phyloP scores from a whole-genome alignment of 2,113 vertebrate genomes.

The Campylorhamphus procurvoides region DNA sequence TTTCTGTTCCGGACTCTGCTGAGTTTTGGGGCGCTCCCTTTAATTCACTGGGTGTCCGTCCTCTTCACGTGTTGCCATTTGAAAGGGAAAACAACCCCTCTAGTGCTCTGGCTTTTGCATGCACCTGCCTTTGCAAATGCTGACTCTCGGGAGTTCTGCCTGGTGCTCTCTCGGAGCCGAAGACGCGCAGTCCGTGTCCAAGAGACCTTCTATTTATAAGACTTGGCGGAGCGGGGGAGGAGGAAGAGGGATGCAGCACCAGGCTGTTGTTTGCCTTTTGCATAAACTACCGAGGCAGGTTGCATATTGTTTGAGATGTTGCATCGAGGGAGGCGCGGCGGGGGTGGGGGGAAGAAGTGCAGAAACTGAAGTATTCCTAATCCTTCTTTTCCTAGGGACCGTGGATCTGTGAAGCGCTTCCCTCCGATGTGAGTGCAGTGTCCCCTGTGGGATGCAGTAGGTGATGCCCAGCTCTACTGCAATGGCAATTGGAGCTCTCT shows the following conservation, averaged over 20 bases:
- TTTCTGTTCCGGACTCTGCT: not conserved
- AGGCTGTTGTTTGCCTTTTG: conserved; percentile 13
- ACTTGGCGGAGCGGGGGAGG: not conserved
- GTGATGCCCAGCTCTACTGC: conserved; percentile 87
- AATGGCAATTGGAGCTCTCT: conserved; percentile 89
- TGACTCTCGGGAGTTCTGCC: not conserved
- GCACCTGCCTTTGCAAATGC: not conserved
- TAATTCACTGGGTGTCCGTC: not conserved
- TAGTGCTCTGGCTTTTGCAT: not conserved
- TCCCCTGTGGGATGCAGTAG: conserved; percentile 87
- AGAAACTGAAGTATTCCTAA: conserved; percentile 54
- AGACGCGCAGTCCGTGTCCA: not conserved
- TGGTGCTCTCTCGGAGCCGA: not conserved
- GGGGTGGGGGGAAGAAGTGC: not conserved
- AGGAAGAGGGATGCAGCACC: conserved; percentile 22
- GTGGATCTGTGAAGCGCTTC: conserved; percentile 55
- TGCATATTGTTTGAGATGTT: conserved; percentile 19
- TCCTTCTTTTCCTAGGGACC: conserved; percentile 73
- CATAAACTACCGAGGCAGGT: conserved; percentile 25
- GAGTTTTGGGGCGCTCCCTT: not conserved
- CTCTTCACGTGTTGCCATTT: not conserved
- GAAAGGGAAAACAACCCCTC: not conserved
- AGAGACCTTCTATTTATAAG: conserved; percentile 30
- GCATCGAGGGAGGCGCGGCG: not conserved
- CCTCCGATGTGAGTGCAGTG: conserved; percentile 87